Evolutionary conservation across 2,113 vertebrate genomes (phyloP).

Genomic region (Cebidichthys violaceus): DNA sequence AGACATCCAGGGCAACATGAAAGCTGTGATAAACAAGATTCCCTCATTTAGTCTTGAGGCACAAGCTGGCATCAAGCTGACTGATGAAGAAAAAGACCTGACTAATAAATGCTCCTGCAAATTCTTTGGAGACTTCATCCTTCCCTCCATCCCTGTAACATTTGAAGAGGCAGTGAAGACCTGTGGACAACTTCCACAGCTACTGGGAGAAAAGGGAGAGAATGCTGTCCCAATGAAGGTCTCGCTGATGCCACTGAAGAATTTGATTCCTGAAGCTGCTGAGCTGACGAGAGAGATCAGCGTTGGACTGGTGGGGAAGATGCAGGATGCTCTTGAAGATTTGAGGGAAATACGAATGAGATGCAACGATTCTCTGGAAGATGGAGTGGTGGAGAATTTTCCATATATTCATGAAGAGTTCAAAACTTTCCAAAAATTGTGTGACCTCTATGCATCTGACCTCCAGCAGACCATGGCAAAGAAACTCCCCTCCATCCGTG

Average conservation of each 20-base stretch:
- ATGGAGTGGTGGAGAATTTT: no score
- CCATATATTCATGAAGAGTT: no score
- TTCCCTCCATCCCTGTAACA: slow-evolving; percentile 13
- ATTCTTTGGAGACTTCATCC: slow-evolving; percentile 26
- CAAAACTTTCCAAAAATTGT: no score
- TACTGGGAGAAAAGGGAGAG: neutral
- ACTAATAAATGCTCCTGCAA: slow-evolving; percentile 30
- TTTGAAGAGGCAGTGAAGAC: slow-evolving; percentile 25
- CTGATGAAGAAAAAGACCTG: neutral
- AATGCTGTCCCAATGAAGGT: slow-evolving; percentile 29
- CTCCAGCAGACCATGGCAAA: no score
- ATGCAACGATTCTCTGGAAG: no score
- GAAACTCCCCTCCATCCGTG: no score
- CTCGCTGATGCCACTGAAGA: slow-evolving; percentile 16
- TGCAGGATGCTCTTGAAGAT: neutral
- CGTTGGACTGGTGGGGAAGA: fast-evolving
- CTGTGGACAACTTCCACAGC: slow-evolving; percentile 15
- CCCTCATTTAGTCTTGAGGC: fast-evolving
- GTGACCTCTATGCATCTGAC: no score
- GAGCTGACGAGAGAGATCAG: neutral
- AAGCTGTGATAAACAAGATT: slow-evolving; percentile 38
- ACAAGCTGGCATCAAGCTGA: neutral
- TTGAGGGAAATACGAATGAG: no score
- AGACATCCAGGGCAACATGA: neutral
- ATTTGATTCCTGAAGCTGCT: neutral